phyloP scores from a whole-genome alignment of 53 echinoderm and acorn worm species.

The Echinarachnius parma region DNA sequence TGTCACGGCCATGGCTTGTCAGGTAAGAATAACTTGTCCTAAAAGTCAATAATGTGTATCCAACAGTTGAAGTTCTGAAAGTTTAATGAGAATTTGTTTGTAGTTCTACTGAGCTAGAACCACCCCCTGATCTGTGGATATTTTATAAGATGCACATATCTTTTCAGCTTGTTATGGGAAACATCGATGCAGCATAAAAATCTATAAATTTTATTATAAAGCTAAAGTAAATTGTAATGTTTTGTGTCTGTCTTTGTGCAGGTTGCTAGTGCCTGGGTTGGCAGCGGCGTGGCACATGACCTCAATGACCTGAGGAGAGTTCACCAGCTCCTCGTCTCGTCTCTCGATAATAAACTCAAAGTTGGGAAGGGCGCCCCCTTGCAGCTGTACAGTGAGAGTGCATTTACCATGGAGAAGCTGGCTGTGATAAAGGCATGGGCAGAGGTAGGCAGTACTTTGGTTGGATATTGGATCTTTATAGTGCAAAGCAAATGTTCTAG shows the following conservation, averaged over 20 bases:
- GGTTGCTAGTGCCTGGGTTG: conserved; percentile 98
- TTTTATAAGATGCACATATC: too few species aligned
- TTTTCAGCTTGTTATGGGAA: too few species aligned
- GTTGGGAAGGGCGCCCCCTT: conserved; percentile 93
- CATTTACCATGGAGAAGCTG: conserved; percentile 98
- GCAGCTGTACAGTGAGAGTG: conserved; percentile 98
- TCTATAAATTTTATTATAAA: background rate
- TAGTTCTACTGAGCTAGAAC: too few species aligned
- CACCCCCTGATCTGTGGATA: too few species aligned
- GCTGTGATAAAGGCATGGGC: conserved; percentile 99
- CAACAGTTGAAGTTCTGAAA: too few species aligned
- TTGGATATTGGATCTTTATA: too few species aligned
- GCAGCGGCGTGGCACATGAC: conserved; percentile 95
- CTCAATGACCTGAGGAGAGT: conserved; percentile 95
- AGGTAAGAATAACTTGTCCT: conserved; percentile 48
- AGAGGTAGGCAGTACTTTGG: conserved; percentile 88
- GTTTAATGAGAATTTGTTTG: too few species aligned
- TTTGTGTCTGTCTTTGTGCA: background rate
- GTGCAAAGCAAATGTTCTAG: too few species aligned
- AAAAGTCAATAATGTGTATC: too few species aligned
- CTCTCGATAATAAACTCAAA: conserved; percentile 86
- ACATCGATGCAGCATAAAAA: background rate
- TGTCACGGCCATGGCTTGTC: conserved; percentile 99
- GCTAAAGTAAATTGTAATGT: background rate
- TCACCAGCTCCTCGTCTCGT: conserved; percentile 92